Evolutionary conservation across 2,113 vertebrate species (phyloP).

Genomic region (Lepidothrix coronata): DNA sequence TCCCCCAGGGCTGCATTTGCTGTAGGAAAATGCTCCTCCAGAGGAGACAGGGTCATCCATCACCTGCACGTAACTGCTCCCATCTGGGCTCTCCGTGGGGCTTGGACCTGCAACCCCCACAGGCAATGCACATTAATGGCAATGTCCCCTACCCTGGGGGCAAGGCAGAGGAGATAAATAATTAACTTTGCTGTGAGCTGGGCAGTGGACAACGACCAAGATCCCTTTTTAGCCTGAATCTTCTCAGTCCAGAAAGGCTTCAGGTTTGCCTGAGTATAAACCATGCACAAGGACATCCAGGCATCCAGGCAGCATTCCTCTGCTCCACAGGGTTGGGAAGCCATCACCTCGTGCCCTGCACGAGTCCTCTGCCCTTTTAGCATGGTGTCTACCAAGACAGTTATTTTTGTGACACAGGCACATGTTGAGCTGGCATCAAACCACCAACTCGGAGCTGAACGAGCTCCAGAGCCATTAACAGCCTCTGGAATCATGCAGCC

Average conservation of each 20-base stretch:
- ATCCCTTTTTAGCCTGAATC: not conserved
- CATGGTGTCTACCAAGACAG: rapidly evolving
- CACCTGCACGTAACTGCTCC: not conserved
- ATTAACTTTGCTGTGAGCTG: not conserved
- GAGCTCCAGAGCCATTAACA: slow-evolving; percentile 24
- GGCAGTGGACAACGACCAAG: rapidly evolving
- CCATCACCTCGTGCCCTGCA: not conserved
- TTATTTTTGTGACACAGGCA: not conserved
- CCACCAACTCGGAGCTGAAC: not conserved
- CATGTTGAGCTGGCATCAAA: not conserved
- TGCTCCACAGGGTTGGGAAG: rapidly evolving
- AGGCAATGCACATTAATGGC: rapidly evolving
- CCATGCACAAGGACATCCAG: rapidly evolving
- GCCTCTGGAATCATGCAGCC: slow-evolving; percentile 20
- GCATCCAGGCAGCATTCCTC: not conserved
- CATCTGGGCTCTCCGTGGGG: not conserved
- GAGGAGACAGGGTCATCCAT: not conserved
- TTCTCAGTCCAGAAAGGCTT: not conserved
- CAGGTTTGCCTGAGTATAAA: not conserved
- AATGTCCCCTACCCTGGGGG: not conserved
- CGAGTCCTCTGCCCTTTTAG: not conserved
- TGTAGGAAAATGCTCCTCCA: not conserved
- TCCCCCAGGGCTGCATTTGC: not conserved
- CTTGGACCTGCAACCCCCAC: not conserved
- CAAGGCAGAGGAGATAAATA: not conserved